phyloP scores from a whole-genome alignment of 2,888 invertebrate species.

The Ophion obscuratus region DNA sequence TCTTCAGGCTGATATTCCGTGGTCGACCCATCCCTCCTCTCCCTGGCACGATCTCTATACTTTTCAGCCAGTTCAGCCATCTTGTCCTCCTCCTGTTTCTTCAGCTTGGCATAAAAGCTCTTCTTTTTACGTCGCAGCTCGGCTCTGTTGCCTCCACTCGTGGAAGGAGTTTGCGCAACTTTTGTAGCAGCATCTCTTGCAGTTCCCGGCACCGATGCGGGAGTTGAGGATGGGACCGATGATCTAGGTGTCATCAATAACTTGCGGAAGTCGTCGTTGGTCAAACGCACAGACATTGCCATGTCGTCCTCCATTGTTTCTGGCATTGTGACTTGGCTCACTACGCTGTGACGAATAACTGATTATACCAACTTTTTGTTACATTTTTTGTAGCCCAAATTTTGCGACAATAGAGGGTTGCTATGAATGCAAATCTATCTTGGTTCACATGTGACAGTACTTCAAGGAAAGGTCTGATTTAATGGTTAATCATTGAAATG shows the following conservation, averaged over 20 bases:
- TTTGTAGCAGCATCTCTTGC: constrained; percentile 90
- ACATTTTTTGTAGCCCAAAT: neutral
- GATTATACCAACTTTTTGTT: neutral
- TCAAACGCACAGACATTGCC: constrained; percentile 90
- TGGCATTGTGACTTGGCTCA: constrained; percentile 77
- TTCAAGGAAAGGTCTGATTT: neutral
- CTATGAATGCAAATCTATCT: neutral
- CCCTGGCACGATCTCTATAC: constrained; percentile 95
- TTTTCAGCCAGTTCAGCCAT: constrained; percentile 97
- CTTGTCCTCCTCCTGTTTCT: constrained; percentile 97
- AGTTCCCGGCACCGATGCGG: constrained; percentile 86
- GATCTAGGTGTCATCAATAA: constrained; percentile 97
- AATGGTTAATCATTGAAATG: neutral
- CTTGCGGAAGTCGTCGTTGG: constrained; percentile 98
- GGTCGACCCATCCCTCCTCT: constrained; percentile 93
- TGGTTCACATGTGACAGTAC: neutral
- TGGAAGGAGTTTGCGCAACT: constrained; percentile 84
- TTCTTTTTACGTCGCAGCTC: constrained; percentile 96
- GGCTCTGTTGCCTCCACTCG: constrained; percentile 85
- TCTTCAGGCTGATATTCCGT: constrained; percentile 93
- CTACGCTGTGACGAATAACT: neutral
- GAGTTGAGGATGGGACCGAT: constrained; percentile 86
- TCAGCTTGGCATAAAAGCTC: constrained; percentile 96
- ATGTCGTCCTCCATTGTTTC: constrained; percentile 80
- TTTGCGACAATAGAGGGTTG: neutral